A percentile compares a stretch with the other conserved stretches of the same genome.
Evolutionary conservation across 2,797 vertebrate species (phyloP).

Genomic region (Pterois miles): DNA sequence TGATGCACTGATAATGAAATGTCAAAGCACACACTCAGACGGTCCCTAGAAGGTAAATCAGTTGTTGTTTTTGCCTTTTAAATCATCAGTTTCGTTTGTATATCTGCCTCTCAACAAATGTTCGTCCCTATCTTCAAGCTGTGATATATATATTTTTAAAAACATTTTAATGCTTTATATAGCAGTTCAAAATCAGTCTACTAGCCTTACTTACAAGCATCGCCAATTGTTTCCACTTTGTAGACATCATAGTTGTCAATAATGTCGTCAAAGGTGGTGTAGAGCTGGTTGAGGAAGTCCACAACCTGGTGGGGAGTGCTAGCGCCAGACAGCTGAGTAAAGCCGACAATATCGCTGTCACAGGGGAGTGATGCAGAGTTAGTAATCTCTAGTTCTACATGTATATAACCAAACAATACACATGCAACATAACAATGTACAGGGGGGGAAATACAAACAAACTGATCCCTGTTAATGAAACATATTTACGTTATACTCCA

Average conservation of each 20-base stretch:
- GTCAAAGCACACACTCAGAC: background rate
- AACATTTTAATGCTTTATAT: background rate
- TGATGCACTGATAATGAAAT: background rate
- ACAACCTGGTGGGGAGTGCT: constrained; percentile 86
- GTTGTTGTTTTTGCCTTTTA: background rate
- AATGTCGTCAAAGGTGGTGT: constrained; percentile 86
- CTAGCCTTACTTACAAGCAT: constrained; percentile 80
- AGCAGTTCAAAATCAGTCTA: background rate
- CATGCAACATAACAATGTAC: background rate
- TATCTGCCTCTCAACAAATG: background rate
- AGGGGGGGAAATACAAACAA: background rate
- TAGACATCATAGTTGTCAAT: constrained; percentile 87
- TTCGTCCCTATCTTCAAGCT: background rate
- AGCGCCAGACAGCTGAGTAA: constrained; percentile 83
- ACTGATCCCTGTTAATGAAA: background rate
- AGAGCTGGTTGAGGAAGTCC: constrained; percentile 86
- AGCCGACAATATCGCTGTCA: constrained; percentile 85
- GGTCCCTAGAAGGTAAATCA: background rate
- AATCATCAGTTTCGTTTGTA: background rate
- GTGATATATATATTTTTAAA: background rate
- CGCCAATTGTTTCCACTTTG: constrained; percentile 87
- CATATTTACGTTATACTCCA: too few species aligned
- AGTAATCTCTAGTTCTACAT: background rate
- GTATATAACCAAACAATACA: background rate
- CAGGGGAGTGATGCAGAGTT: background rate